phyloP scores from a whole-genome alignment of 2,797 vertebrate species.

The Triplophysa bombifrons region DNA sequence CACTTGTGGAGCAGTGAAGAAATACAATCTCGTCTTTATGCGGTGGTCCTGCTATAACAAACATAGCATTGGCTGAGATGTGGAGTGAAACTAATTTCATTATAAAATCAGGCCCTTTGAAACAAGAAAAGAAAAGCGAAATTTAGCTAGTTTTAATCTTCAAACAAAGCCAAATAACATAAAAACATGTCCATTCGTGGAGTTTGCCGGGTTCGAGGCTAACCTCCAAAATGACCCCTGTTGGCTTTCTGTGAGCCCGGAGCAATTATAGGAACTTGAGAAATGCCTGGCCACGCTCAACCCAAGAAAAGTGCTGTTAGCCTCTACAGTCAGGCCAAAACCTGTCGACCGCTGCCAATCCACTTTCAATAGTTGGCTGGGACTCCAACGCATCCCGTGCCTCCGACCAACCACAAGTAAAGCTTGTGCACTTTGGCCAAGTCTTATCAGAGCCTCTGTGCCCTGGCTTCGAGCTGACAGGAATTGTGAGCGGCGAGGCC shows the following conservation, averaged over 20 bases:
- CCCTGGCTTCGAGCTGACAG: constrained; percentile 10
- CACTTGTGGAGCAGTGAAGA: constrained; percentile 74
- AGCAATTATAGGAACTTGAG: constrained; percentile 79
- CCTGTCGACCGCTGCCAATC: constrained; percentile 68
- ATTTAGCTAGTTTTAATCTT: constrained; percentile 39
- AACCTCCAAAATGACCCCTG: constrained; percentile 71
- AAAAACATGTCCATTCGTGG: constrained; percentile 56
- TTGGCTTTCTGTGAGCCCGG: constrained; percentile 74
- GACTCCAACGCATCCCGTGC: constrained; percentile 79
- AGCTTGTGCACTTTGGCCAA: constrained; percentile 65
- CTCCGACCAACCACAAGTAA: constrained; percentile 82
- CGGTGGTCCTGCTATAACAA: constrained; percentile 61
- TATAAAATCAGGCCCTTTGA: constrained; percentile 59
- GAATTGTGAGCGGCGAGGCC: background rate
- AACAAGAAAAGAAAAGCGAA: constrained; percentile 49
- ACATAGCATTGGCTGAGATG: constrained; percentile 57
- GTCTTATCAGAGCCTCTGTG: constrained; percentile 29
- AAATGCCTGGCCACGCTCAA: constrained; percentile 77
- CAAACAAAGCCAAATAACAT: constrained; percentile 35
- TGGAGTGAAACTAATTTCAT: constrained; percentile 64
- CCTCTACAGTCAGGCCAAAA: constrained; percentile 70
- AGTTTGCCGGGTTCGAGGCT: constrained; percentile 69
- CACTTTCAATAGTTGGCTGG: constrained; percentile 78
- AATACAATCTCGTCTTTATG: constrained; percentile 81
- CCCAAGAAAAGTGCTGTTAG: constrained; percentile 73